Evolutionary conservation across 2,113 vertebrate genomes (phyloP).

Genomic region (Dermatemys mawii): DNA sequence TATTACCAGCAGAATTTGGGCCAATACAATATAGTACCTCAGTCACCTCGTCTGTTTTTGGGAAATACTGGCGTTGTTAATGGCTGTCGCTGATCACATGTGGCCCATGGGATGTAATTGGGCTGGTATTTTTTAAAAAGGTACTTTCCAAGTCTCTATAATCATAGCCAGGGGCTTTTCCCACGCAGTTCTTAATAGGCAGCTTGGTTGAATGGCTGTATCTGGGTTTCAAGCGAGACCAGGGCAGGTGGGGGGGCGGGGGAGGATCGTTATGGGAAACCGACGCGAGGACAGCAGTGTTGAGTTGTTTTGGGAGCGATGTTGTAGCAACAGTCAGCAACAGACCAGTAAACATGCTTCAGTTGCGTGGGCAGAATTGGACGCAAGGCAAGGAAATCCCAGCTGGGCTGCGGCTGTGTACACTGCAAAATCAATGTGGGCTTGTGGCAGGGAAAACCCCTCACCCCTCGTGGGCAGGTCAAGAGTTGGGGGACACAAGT

Average conservation of each 20-base stretch:
- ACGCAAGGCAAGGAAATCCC: constrained; percentile 29
- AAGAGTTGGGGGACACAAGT: rapidly evolving
- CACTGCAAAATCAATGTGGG: background rate
- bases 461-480: background rate
- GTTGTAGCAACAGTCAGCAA: constrained; percentile 69
- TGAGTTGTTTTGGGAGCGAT: constrained; percentile 51
- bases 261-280: constrained; percentile 6
- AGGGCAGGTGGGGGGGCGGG: too few relatives aligned
- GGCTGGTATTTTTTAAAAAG: constrained; percentile 16
- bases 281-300: background rate
- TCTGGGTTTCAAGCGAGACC: background rate
- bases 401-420: constrained; percentile 5
- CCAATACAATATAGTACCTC: background rate
- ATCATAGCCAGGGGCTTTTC: background rate
- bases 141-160: background rate
- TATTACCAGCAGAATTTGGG: background rate
- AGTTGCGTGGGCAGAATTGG: constrained; percentile 39
- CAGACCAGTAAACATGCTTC: background rate
- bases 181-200: background rate
- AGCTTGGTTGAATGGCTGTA: background rate
- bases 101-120: background rate
- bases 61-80: constrained; percentile 12
- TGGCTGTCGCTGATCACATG: background rate
- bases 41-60: background rate
- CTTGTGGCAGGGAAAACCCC: background rate